Percentiles rank a stretch among this genome's conserved stretches.
Conservation (phyloP, 2,797 vertebrate genomes). For the Gadopsis marmoratus region DNA sequence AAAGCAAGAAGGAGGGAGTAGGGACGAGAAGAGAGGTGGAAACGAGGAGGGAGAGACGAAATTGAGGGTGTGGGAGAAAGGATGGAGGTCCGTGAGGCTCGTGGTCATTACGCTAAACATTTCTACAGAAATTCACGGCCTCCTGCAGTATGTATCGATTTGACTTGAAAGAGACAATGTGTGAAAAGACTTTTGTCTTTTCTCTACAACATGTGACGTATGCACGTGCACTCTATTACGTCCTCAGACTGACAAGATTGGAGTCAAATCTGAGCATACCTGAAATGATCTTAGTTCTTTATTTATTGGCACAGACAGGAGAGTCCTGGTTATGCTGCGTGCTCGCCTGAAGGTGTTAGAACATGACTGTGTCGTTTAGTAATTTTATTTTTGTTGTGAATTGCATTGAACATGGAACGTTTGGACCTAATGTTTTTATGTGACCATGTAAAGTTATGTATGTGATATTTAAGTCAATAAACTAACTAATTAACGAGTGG, state of each 20-base stretch:
- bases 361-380: not conserved
- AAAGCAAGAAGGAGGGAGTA: conserved; percentile 47
- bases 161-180: conserved; percentile 31
- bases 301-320: conserved; percentile 20
- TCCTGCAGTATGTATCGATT: conserved; percentile 53
- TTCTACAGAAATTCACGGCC: conserved; percentile 28
- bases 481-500: not conserved
- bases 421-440: not conserved
- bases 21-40: conserved; percentile 47
- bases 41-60: conserved; percentile 46
- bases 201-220: not conserved
- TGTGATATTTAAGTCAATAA: not conserved
- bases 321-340: conserved; percentile 7
- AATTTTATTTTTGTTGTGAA: not conserved
- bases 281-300: conserved; percentile 19
- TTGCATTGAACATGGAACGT: not conserved
- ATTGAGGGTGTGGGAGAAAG: conserved; percentile 55
- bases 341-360: conserved; percentile 1
- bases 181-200: conserved; percentile 28
- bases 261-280: not conserved
- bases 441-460: not conserved
- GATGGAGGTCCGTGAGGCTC: conserved; percentile 45
- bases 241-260: not conserved
- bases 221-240: not conserved
- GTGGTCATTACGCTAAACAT: conserved; percentile 40